Evolutionary conservation across 2,797 vertebrate species (phyloP).

Genomic region (Emydoidea blandingii): DNA sequence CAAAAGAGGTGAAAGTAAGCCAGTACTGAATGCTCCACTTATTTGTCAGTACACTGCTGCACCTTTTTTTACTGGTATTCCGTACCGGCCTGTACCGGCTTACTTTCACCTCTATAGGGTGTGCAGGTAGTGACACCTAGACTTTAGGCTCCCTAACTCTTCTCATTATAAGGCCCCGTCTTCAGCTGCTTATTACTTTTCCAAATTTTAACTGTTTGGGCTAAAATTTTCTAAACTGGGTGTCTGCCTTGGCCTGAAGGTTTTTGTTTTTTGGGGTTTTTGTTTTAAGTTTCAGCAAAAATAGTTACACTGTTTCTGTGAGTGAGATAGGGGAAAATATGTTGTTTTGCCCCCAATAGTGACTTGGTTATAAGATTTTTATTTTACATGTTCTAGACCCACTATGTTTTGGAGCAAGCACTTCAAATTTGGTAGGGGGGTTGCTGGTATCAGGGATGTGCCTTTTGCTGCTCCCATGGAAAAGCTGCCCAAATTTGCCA

Average conservation of each 20-base stretch:
- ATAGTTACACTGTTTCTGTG: too few relatives aligned
- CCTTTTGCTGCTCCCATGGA: not conserved
- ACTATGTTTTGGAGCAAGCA: not conserved
- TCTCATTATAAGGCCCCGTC: not conserved
- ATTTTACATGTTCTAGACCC: not conserved
- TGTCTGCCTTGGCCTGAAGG: not conserved
- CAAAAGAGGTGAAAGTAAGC: too few relatives aligned
- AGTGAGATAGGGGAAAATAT: too few relatives aligned
- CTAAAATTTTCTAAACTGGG: not conserved
- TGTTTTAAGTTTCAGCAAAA: too few relatives aligned
- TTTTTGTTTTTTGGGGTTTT: not conserved
- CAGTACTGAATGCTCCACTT: too few relatives aligned
- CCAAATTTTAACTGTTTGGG: not conserved
- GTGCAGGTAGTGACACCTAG: not conserved
- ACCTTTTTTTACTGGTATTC: too few relatives aligned
- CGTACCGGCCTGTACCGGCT: too few relatives aligned
- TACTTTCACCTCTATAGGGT: not conserved
- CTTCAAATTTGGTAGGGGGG: not conserved
- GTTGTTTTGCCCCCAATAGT: too few relatives aligned
- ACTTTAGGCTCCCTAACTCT: constrained; percentile 13
- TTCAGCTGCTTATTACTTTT: constrained; percentile 4
- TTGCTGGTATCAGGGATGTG: not conserved
- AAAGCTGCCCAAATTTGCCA: not conserved
- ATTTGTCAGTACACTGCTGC: too few relatives aligned
- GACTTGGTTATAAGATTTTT: too few relatives aligned